A percentile compares a stretch with the other conserved stretches of the same genome.
Evolutionary conservation across 30 jellyfish, hydroid and myxozoan genomes (phyloP).

Genomic region (Calvadosia cruxmelitensis): DNA sequence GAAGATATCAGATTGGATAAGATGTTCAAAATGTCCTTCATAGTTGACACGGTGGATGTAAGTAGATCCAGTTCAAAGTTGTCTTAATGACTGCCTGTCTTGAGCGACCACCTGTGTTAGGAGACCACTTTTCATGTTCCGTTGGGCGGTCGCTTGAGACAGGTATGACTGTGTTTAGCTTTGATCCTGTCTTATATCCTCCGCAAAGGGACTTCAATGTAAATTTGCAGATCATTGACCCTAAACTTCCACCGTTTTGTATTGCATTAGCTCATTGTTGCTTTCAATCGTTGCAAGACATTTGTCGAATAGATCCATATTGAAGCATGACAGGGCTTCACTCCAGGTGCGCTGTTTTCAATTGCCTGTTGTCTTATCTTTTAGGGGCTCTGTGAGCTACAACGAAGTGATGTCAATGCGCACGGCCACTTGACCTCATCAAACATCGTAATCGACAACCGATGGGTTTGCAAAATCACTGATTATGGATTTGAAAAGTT

Average conservation of each 20-base stretch:
- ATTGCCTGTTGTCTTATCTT: not conserved
- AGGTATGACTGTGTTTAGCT: no score
- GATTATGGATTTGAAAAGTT: constrained; percentile 92
- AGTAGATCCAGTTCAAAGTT: not conserved
- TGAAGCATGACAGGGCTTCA: no score
- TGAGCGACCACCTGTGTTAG: no score
- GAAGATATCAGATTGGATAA: constrained; percentile 68
- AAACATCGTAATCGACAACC: constrained; percentile 83
- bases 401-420: constrained; percentile 69
- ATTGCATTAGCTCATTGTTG: not conserved
- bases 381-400: constrained; percentile 63
- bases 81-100: no score
- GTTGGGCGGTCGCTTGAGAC: no score
- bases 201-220: no score
- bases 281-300: constrained; percentile 1
- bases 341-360: no score
- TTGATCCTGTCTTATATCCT: no score
- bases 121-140: no score
- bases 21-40: constrained; percentile 85
- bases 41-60: constrained; percentile 49
- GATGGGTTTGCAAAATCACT: constrained; percentile 95
- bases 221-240: no score
- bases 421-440: constrained; percentile 86
- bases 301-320: no score
- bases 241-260: not conserved